A percentile compares a stretch with the other conserved stretches of the same genome.
These are phyloP conservation scores for Muraenolepis orangiensis DNA, from an alignment of 2,797 vertebrate genomes.

Conservation along the genomic window DNA sequence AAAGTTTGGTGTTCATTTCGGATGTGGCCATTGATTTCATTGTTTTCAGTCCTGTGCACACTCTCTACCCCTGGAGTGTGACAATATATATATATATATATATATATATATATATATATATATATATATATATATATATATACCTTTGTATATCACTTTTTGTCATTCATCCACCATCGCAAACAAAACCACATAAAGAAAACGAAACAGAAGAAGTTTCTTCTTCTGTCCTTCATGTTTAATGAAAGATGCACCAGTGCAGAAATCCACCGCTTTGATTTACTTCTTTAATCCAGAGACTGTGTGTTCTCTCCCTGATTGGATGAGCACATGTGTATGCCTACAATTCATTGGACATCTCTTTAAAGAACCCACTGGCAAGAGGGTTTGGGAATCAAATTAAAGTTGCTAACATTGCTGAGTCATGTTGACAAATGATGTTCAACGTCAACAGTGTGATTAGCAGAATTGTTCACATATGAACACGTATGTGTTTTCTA, in stretches of 20 bases:
- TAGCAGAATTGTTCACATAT: background rate
- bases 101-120: too few relatives aligned
- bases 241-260: constrained; percentile 28
- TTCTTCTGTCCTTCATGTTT: constrained; percentile 29
- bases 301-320: constrained; percentile 18
- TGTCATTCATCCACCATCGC: background rate
- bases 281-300: constrained; percentile 13
- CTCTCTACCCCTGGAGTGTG: too few relatives aligned
- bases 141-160: background rate
- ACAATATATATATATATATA: too few relatives aligned
- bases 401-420: constrained; percentile 50
- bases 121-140: too few relatives aligned
- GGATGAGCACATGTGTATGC: constrained; percentile 15
- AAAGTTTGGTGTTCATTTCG: too few relatives aligned
- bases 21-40: too few relatives aligned
- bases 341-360: constrained; percentile 18
- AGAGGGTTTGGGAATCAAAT: constrained; percentile 45
- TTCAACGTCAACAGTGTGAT: constrained; percentile 43
- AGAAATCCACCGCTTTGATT: constrained; percentile 23
- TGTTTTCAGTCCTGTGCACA: too few relatives aligned
- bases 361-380: constrained; percentile 11
- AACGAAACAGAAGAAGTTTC: constrained; percentile 20
- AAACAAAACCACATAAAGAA: background rate
- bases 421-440: constrained; percentile 49
- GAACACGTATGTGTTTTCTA: background rate